Conservation (phyloP, 2,113 vertebrate genomes). For the Upupa epops region DNA sequence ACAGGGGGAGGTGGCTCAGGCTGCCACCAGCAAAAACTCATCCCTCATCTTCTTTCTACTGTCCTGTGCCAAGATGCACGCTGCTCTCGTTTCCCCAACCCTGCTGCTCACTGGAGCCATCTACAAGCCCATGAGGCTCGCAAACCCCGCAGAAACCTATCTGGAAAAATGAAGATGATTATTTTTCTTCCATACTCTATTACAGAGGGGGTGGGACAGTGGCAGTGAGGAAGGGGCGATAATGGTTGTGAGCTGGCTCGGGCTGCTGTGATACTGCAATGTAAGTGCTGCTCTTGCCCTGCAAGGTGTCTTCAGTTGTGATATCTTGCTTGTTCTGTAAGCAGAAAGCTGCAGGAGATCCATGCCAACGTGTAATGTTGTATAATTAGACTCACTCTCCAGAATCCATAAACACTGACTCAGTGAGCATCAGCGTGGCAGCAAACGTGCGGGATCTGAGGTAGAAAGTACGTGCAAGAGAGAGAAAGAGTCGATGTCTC, state of each 20-base stretch:
- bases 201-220: neutral
- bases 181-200: neutral
- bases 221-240: neutral
- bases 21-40: neutral
- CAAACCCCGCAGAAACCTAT: neutral
- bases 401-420: slow-evolving; percentile 26
- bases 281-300: slow-evolving; percentile 4
- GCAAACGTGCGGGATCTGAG: neutral
- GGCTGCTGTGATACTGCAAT: neutral
- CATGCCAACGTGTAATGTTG: neutral
- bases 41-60: neutral
- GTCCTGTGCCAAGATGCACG: neutral
- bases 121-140: neutral
- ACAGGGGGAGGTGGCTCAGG: neutral
- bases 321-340: neutral
- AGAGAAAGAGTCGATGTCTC: neutral
- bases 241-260: neutral
- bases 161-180: neutral
- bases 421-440: neutral
- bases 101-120: neutral
- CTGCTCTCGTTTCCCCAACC: neutral
- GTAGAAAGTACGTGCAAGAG: neutral
- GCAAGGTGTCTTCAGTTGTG: slow-evolving; percentile 18
- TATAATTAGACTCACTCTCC: slow-evolving; percentile 10
- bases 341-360: slow-evolving; percentile 17